Evolutionary conservation across 2,113 vertebrate genomes (phyloP).

Genomic region (Promerops cafer): DNA sequence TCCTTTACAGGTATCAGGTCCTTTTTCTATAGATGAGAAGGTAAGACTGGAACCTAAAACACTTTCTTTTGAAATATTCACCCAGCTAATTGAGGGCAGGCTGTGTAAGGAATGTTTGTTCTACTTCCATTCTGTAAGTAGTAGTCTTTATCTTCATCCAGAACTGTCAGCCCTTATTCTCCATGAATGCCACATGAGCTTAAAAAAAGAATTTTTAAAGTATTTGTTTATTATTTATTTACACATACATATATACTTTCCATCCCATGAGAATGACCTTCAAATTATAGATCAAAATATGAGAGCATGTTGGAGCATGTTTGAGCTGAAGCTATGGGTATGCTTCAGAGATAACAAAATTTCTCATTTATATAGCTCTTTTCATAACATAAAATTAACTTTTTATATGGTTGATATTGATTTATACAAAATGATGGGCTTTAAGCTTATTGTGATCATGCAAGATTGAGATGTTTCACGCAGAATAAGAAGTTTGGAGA

Average conservation of each 20-base stretch:
- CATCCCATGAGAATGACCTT: neutral
- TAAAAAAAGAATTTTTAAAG: neutral
- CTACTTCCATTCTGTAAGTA: neutral
- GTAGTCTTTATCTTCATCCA: neutral
- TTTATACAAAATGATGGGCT: neutral
- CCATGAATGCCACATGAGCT: neutral
- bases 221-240: neutral
- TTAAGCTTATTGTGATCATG: neutral
- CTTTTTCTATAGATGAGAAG: neutral
- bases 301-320: neutral
- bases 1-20: neutral
- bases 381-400: neutral
- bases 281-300: neutral
- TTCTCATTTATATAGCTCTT: neutral
- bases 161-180: neutral
- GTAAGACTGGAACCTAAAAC: neutral
- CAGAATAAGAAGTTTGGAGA: neutral
- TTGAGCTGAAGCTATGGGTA: neutral
- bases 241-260: neutral
- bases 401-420: neutral
- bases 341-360: neutral
- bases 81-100: neutral
- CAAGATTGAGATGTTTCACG: neutral
- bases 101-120: neutral
- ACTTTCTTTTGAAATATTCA: neutral